Percentiles rank a stretch among this genome's conserved stretches.
Conservation (phyloP, 2,888 invertebrate genomes). For the Polietes domitor region DNA sequence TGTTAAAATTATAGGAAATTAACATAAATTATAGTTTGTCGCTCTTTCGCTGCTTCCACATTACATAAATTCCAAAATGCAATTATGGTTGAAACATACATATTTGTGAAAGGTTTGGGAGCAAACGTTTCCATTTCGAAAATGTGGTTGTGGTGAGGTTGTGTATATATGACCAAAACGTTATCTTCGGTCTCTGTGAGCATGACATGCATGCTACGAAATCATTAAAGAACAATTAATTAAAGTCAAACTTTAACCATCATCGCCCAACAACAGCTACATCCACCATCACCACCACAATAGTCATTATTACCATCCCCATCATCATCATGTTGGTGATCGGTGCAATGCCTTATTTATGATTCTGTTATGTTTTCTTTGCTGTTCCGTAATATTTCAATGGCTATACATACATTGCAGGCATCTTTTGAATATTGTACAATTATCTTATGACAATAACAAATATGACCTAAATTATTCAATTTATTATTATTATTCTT, state of each 20-base stretch:
- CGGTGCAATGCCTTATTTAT: slow-evolving; percentile 62
- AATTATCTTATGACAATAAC: slow-evolving; percentile 68
- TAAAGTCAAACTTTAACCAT: slow-evolving; percentile 65
- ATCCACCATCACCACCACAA: not conserved
- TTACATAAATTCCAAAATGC: slow-evolving; percentile 26
- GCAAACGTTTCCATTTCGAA: slow-evolving; percentile 39
- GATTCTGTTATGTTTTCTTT: slow-evolving; percentile 1
- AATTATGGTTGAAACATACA: slow-evolving; percentile 48
- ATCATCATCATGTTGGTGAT: slow-evolving; percentile 26
- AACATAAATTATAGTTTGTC: slow-evolving; percentile 58
- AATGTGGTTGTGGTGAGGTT: slow-evolving; percentile 48
- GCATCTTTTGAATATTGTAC: slow-evolving; percentile 61
- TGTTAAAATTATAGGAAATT: slow-evolving; percentile 60
- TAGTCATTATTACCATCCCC: not conserved
- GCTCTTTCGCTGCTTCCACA: slow-evolving; percentile 13
- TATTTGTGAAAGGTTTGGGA: slow-evolving; percentile 54
- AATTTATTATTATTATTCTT: slow-evolving; percentile 71
- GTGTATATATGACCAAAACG: slow-evolving; percentile 44
- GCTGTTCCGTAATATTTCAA: slow-evolving; percentile 14
- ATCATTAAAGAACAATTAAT: slow-evolving; percentile 68
- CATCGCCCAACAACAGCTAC: slow-evolving; percentile 25
- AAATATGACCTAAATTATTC: slow-evolving; percentile 79
- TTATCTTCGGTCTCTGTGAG: slow-evolving; percentile 54
- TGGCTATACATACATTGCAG: not conserved
- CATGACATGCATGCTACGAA: slow-evolving; percentile 66